These are phyloP conservation scores for Paracanthobrama guichenoti DNA, from an alignment of 2,113 vertebrate species.

Conservation along the genomic window DNA sequence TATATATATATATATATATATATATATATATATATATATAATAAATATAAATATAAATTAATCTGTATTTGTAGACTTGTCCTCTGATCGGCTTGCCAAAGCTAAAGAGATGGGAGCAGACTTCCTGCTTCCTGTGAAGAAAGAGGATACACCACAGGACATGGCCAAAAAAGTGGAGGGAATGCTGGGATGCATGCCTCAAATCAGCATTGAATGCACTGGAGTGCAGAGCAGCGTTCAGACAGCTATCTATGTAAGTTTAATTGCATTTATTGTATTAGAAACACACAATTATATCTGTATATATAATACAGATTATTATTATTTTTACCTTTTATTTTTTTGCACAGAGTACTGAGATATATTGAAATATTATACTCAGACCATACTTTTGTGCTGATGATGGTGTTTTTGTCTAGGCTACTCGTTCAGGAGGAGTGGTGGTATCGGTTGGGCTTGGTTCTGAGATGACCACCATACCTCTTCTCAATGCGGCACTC, in stretches of 20 bases:
- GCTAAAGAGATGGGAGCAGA: conserved; percentile 91
- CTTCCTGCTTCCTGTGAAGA: conserved; percentile 76
- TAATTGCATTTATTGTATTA: neutral
- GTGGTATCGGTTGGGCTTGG: conserved; percentile 89
- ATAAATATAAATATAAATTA: no score
- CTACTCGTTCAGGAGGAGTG: conserved; percentile 87
- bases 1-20: no score
- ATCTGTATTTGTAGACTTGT: conserved; percentile 77
- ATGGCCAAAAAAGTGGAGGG: conserved; percentile 79
- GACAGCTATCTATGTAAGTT: conserved; percentile 87
- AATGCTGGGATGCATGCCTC: conserved; percentile 81
- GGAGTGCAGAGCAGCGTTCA: conserved; percentile 86
- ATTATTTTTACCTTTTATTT: no score
- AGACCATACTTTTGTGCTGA: neutral
- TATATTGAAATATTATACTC: no score
- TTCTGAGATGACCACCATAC: conserved; percentile 80
- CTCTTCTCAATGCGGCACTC: conserved; percentile 80
- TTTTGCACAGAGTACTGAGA: no score
- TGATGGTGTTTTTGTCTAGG: conserved; percentile 68
- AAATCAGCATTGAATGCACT: conserved; percentile 88
- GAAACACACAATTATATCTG: no score
- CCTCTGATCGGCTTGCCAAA: conserved; percentile 78
- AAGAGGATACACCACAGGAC: conserved; percentile 72
- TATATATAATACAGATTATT: no score
- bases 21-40: no score